A percentile compares a stretch with the other conserved stretches of the same genome.
Conservation (phyloP, 2,888 invertebrate species). For the Aphelenchoides bicaudatus region DNA sequence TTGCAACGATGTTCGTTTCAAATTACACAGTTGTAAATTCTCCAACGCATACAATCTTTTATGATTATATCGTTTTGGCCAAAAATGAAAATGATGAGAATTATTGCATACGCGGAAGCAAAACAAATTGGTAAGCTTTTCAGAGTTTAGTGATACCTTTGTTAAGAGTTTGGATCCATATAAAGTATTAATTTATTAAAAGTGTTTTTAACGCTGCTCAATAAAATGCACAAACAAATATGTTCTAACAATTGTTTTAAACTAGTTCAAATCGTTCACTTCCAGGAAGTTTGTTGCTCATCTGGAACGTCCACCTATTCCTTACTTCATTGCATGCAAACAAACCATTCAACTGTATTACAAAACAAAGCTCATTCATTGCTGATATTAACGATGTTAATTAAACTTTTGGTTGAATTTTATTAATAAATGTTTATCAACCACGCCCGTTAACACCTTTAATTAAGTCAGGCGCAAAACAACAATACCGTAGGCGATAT, state of each 20-base stretch:
- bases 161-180: not conserved
- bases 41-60: constrained; percentile 9
- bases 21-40: not conserved
- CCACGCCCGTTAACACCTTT: no score
- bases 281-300: constrained; percentile 1
- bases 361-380: constrained; percentile 1
- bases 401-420: no score
- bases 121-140: constrained; percentile 1
- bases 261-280: no score
- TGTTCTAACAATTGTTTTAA: no score
- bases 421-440: no score
- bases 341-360: constrained; percentile 1
- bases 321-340: constrained; percentile 9
- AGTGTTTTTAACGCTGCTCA: no score
- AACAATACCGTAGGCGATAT: no score
- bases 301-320: not conserved
- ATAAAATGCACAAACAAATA: no score
- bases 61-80: not conserved
- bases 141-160: not conserved
- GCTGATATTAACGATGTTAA: constrained; percentile 5
- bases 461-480: no score
- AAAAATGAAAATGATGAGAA: not conserved
- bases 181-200: not conserved
- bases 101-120: not conserved
- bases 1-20: not conserved